Evolutionary conservation across 2,888 invertebrate genomes (phyloP), one percentile per base, ranked within the genome.

Genomic region (Ochlodes sylvanus): DNA sequence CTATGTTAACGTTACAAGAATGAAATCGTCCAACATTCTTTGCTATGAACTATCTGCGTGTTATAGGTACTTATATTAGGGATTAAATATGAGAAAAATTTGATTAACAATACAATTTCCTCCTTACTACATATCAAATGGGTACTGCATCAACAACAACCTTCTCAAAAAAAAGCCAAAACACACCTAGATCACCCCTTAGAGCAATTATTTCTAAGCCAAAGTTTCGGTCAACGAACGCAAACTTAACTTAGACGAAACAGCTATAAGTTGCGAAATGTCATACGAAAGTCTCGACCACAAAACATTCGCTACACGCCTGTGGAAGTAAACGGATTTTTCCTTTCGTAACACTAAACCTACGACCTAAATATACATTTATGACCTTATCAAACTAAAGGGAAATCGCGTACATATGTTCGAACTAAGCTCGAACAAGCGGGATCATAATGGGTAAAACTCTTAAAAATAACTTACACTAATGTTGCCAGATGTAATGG

Each of bases 381-480:
- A 17, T 9, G 50, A 50, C 7, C 50, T 50, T 50, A 50, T 19
- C 7, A 50, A 50, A 50, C 50, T 50, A 50, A 19, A 17, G 47
- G 50, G 19, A n/a, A 19, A 12, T 50, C 19, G 50, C 50, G 19
- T 50, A 50, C 50, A 5, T 19, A 50, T 19, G 50, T 50, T 19
- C 50, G 50, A 50, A 50, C 50, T 50, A 50, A 50, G 50, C 19
- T 50, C 50, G 50, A 12, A 50, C 50, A 50, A 50, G 50, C 50
- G 9, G 47, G 50, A 12, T 19, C 2, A 19, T 19, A 50, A 50
- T 50, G 50, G 50, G 50, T 19, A 50, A 47, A 50, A 50, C 19
- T 19, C 12, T 50, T 12, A 27, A 44, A 44, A n/a, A 14, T 44
- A 19, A 19, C 19, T 50, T 19, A 50, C 50, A 50, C 19, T 50